Percentiles rank a stretch among this genome's conserved stretches.
Conservation (phyloP, 2,113 vertebrate species). For the Tragulus kanchil region DNA sequence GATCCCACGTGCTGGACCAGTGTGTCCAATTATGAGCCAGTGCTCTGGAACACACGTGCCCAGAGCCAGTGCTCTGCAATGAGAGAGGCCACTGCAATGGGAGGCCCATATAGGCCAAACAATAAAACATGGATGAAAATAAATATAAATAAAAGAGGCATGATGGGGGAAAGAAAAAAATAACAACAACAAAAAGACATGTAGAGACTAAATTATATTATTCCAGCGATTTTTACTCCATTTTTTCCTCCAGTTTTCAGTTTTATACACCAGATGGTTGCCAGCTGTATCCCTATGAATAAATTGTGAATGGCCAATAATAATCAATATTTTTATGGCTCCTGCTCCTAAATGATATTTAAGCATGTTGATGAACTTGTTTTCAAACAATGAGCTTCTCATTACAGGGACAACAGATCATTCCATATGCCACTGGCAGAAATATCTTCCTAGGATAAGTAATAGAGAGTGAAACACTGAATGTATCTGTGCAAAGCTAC, state of each 20-base stretch:
- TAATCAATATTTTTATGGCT: slow-evolving; percentile 53
- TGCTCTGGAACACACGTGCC: no score
- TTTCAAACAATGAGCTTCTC: slow-evolving; percentile 21
- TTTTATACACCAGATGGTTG: slow-evolving; percentile 60
- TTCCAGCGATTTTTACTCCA: slow-evolving; percentile 1
- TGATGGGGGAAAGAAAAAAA: no score
- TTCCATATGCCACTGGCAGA: neutral
- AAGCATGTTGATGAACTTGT: slow-evolving; percentile 42
- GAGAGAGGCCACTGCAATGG: no score
- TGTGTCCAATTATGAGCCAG: no score
- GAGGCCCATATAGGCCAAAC: no score
- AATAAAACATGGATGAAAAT: no score
- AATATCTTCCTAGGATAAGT: neutral
- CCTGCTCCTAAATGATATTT: neutral
- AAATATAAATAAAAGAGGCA: no score
- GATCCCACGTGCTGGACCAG: no score
- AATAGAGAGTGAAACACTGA: neutral
- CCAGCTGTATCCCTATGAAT: slow-evolving; percentile 42
- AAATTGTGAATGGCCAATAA: slow-evolving; percentile 58
- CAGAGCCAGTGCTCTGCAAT: no score
- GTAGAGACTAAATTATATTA: slow-evolving; percentile 49
- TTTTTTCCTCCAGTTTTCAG: neutral
- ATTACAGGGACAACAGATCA: neutral
- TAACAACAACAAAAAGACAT: neutral
- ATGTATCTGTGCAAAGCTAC: neutral